A percentile compares a stretch with the other conserved stretches of the same genome.
These are phyloP conservation scores for Pyxicephalus adspersus DNA, from an alignment of 2,113 vertebrate genomes.

Conservation along the genomic window DNA sequence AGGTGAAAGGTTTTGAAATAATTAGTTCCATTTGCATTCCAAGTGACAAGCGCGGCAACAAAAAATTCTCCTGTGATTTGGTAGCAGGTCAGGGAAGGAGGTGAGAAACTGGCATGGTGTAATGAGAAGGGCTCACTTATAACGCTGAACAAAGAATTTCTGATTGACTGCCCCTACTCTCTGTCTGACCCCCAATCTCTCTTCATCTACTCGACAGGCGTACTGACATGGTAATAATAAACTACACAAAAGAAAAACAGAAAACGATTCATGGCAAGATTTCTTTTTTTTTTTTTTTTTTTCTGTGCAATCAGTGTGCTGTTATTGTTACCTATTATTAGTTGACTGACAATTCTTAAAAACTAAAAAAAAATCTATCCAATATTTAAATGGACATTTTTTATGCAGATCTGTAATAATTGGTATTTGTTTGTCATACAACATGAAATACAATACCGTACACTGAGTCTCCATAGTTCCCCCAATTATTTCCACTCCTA, in stretches of 20 bases:
- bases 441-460: no score
- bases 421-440: no score
- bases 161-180: slow-evolving; percentile 21
- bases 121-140: slow-evolving; percentile 21
- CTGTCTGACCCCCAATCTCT: slow-evolving; percentile 6
- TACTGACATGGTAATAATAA: slow-evolving; percentile 2
- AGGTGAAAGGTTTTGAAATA: slow-evolving; percentile 40
- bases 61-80: slow-evolving; percentile 18
- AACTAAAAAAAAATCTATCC: no score
- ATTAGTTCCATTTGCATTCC: slow-evolving; percentile 43
- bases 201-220: not conserved
- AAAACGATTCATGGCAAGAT: slow-evolving; percentile 54
- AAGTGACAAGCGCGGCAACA: not conserved
- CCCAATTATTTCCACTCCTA: no score
- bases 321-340: not conserved
- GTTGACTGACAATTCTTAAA: not conserved
- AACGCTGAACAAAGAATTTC: not conserved
- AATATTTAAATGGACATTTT: no score
- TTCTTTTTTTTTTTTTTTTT: not conserved
- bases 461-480: no score
- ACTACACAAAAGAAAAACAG: slow-evolving; percentile 13
- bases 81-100: slow-evolving; percentile 13
- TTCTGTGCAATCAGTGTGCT: not conserved
- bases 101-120: not conserved
- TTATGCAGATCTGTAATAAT: no score